Evolutionary conservation across 2,888 invertebrate species (phyloP).

Genomic region (Abscondita cerata): DNA sequence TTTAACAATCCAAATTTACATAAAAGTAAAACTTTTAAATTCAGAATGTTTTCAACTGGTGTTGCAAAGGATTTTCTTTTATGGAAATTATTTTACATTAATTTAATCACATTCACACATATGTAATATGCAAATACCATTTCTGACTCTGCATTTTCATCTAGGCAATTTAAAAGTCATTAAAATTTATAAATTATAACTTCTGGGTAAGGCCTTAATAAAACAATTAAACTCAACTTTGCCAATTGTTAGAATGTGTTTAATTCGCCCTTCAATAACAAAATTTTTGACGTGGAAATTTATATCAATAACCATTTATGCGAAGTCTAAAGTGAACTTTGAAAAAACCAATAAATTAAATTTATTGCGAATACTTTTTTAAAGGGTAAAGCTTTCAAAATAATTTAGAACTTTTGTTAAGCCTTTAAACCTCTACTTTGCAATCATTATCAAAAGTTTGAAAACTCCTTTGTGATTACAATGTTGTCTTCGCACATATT

Average conservation of each 20-base stretch:
- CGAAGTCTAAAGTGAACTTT: too few relatives aligned
- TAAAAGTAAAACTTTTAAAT: neutral
- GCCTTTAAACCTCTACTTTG: constrained; percentile 2
- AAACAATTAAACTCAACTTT: too few relatives aligned
- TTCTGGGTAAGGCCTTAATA: too few relatives aligned
- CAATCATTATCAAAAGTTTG: constrained; percentile 9
- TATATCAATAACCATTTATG: too few relatives aligned
- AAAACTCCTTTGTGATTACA: constrained; percentile 6
- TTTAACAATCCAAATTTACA: neutral
- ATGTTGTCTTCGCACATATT: constrained; percentile 9
- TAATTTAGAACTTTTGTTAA: neutral
- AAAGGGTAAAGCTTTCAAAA: neutral
- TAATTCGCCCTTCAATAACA: too few relatives aligned
- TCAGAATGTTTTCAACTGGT: neutral
- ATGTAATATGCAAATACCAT: constrained; percentile 4
- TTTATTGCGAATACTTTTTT: too few relatives aligned
- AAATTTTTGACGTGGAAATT: too few relatives aligned
- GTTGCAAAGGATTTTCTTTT: too few relatives aligned
- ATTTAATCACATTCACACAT: neutral
- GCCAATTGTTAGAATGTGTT: too few relatives aligned
- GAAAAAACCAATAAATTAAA: too few relatives aligned
- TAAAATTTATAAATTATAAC: constrained; percentile 1
- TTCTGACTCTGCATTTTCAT: constrained; percentile 3
- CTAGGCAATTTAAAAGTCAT: constrained; percentile 6
- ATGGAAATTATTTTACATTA: constrained; percentile 2